phyloP scores from a whole-genome alignment of 2,888 invertebrate species.

The Tipula lateralis region DNA sequence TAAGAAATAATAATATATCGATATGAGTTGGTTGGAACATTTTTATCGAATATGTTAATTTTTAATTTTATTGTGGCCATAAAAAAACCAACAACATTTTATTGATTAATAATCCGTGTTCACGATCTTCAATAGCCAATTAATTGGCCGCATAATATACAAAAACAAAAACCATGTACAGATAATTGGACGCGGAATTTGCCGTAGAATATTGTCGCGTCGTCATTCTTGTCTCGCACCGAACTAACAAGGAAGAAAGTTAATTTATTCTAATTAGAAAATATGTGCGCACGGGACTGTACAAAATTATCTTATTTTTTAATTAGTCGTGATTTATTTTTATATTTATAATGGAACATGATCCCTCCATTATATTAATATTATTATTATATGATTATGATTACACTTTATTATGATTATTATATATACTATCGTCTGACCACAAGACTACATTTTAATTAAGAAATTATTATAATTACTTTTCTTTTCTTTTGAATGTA shows the following conservation, averaged over 20 bases:
- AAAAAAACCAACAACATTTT: background rate
- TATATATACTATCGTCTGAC: background rate
- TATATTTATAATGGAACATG: background rate
- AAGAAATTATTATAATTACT: background rate
- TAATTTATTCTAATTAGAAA: background rate
- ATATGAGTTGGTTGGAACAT: too few species aligned
- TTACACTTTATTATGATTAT: constrained; percentile 6
- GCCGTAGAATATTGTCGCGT: background rate
- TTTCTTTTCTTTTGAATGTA: background rate
- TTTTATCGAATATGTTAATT: background rate
- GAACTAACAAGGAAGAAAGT: background rate
- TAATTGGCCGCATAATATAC: background rate
- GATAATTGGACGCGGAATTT: background rate
- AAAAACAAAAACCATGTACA: background rate
- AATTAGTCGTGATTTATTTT: background rate
- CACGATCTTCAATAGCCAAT: background rate
- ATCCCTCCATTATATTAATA: background rate
- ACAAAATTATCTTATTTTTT: background rate
- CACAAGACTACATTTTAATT: background rate
- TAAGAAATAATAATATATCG: background rate
- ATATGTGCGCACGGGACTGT: background rate
- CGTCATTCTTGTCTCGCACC: background rate
- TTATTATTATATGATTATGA: background rate
- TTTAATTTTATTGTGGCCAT: background rate
- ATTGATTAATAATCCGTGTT: background rate